phyloP scores from a whole-genome alignment of 2,888 invertebrate species.

The Lamellibrachia satsuma region DNA sequence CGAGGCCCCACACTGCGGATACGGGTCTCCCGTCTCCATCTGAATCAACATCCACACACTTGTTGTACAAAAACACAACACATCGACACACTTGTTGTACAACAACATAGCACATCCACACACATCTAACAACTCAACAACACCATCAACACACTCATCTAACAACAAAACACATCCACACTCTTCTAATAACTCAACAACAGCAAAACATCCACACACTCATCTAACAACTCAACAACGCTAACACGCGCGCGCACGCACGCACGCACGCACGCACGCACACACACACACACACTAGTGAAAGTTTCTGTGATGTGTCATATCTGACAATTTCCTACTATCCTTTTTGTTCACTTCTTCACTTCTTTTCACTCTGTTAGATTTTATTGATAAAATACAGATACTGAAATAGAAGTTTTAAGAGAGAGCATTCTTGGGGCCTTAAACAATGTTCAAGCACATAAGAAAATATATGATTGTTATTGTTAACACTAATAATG shows the following conservation, averaged over 20 bases:
- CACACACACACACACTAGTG: background rate
- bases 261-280: too few relatives aligned
- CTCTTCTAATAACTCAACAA: background rate
- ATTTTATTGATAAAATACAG: background rate
- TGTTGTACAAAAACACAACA: too few relatives aligned
- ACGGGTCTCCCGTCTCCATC: constrained; percentile 90
- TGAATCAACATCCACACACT: constrained; percentile 22
- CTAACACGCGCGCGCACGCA: too few relatives aligned
- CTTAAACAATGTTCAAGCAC: too few relatives aligned
- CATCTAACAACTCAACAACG: too few relatives aligned
- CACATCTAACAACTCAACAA: background rate
- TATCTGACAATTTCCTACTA: background rate
- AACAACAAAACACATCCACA: background rate
- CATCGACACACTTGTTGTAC: background rate
- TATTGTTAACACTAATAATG: too few relatives aligned
- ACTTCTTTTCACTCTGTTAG: background rate
- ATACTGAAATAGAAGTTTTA: background rate
- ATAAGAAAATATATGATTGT: background rate
- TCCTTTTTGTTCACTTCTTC: background rate
- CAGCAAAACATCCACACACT: background rate
- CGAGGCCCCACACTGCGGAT: constrained; percentile 83
- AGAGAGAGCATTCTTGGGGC: background rate
- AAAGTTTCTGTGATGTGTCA: background rate
- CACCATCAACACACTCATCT: background rate
- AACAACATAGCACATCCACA: background rate